Percentiles rank a stretch among this genome's conserved stretches.
These are phyloP conservation scores for Hydrozoanthus tunicans DNA, from an alignment of 64 coral and sea anemone genomes.

Conservation along the genomic window DNA sequence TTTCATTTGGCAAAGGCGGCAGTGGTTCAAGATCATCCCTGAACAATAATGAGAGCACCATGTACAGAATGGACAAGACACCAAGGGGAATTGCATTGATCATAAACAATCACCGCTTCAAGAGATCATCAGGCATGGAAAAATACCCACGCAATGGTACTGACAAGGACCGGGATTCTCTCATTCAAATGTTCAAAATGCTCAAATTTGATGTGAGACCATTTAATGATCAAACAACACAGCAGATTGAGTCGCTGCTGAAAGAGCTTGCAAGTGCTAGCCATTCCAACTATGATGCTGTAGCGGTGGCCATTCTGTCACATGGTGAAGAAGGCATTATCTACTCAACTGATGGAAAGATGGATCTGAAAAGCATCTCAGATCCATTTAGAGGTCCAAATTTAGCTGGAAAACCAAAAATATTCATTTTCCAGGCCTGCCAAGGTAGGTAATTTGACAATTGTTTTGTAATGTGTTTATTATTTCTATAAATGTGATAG, in stretches of 20 bases:
- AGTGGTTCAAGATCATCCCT: background rate
- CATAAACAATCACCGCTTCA: conserved; percentile 36
- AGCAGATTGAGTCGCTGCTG: background rate
- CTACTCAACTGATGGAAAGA: conserved; percentile 89
- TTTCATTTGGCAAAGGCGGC: conserved; percentile 6
- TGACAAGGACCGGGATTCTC: conserved; percentile 43
- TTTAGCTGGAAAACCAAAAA: conserved; percentile 89
- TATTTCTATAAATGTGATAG: background rate
- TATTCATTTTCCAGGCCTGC: conserved; percentile 98
- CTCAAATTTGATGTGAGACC: conserved; percentile 43
- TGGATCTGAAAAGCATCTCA: conserved; percentile 73
- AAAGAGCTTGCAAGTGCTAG: conserved; percentile 33
- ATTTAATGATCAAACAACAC: conserved; percentile 36
- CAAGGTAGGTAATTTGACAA: conserved; percentile 64
- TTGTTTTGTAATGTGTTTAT: background rate
- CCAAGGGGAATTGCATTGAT: conserved; percentile 42
- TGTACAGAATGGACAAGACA: conserved; percentile 37
- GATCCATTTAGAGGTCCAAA: conserved; percentile 61
- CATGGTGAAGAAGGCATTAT: conserved; percentile 93
- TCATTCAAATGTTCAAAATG: conserved; percentile 14
- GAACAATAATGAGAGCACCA: conserved; percentile 2
- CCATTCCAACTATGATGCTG: conserved; percentile 79
- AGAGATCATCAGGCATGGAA: conserved; percentile 47
- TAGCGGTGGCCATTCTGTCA: conserved; percentile 70
- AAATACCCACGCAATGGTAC: conserved; percentile 51